Percentiles rank a stretch among this genome's conserved stretches.
Evolutionary conservation across 1,140 invertebrate genomes (phyloP).

Genomic region (Nilaparvata lugens): DNA sequence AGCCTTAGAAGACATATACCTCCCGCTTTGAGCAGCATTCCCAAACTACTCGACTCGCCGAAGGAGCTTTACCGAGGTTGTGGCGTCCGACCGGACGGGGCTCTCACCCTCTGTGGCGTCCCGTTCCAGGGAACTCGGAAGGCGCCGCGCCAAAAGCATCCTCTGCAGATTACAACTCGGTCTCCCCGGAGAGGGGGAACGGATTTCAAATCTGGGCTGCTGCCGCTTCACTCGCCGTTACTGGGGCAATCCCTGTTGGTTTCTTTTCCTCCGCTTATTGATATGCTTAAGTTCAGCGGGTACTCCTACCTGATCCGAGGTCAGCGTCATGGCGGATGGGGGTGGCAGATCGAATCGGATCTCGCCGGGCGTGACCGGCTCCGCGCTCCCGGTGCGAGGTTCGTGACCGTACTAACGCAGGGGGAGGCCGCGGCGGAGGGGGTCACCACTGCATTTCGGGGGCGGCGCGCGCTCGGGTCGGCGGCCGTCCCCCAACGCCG

Average conservation of each 20-base stretch:
- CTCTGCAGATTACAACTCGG: constrained; percentile 39
- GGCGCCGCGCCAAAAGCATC: constrained; percentile 64
- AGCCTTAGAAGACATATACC: constrained; percentile 71
- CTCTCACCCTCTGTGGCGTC: constrained; percentile 59
- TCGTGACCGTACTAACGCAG: too few species aligned
- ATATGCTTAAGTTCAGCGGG: constrained; percentile 83
- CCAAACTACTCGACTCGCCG: constrained; percentile 74
- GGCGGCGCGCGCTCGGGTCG: too few species aligned
- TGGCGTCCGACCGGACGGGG: constrained; percentile 44
- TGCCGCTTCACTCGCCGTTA: constrained; percentile 80
- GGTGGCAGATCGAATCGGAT: too few species aligned
- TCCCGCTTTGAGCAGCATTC: constrained; percentile 77
- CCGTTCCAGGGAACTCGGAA: constrained; percentile 58
- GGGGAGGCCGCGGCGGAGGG: too few species aligned
- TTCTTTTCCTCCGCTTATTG: constrained; percentile 87
- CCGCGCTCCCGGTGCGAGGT: too few species aligned
- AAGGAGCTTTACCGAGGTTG: constrained; percentile 44
- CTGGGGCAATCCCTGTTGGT: constrained; percentile 80
- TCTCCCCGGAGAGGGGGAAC: constrained; percentile 35
- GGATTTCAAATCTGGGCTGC: constrained; percentile 56
- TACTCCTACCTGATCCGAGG: constrained; percentile 61
- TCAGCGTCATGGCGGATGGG: constrained; percentile 29
- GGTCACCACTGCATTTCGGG: too few species aligned
- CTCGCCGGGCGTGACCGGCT: too few species aligned
- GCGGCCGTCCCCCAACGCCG: too few species aligned